Evolutionary conservation across 2,113 vertebrate species (phyloP).

Genomic region (Ophthalmolycus amberensis): DNA sequence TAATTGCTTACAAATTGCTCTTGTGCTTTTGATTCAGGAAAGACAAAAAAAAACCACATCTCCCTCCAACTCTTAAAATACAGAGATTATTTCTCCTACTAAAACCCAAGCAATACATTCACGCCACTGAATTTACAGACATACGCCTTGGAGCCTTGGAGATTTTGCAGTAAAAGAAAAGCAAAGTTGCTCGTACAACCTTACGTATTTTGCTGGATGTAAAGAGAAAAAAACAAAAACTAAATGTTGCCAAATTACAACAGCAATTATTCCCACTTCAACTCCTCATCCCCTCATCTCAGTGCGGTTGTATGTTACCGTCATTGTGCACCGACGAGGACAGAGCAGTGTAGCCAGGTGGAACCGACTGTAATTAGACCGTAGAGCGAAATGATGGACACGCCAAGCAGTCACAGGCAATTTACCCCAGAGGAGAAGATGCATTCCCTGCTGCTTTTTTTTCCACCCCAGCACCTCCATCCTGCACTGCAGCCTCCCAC

Average conservation of each 20-base stretch:
- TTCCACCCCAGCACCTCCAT: constrained; percentile 15
- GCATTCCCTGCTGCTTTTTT: constrained; percentile 47
- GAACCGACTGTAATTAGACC: constrained; percentile 76
- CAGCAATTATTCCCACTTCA: constrained; percentile 32
- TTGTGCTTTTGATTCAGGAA: neutral
- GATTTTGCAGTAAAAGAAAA: constrained; percentile 11
- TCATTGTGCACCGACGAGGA: constrained; percentile 44
- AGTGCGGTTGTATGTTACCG: constrained; percentile 9
- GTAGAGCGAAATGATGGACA: constrained; percentile 75
- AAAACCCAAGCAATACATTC: neutral
- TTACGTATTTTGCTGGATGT: neutral
- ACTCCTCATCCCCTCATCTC: constrained; percentile 16
- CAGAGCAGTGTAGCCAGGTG: constrained; percentile 59
- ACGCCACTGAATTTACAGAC: constrained; percentile 8
- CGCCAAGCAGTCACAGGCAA: constrained; percentile 71
- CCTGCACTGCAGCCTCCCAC: constrained; percentile 22
- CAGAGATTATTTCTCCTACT: neutral
- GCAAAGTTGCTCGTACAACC: neutral
- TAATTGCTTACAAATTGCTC: neutral
- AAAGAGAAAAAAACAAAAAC: neutral
- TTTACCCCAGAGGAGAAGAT: constrained; percentile 62
- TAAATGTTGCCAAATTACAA: neutral
- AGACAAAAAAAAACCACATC: neutral
- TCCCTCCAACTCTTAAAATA: neutral
- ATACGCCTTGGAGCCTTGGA: neutral